Percentiles rank a stretch among this genome's conserved stretches.
These are phyloP conservation scores for Sander lucioperca DNA, from an alignment of 2,113 vertebrate genomes.

Conservation along the genomic window DNA sequence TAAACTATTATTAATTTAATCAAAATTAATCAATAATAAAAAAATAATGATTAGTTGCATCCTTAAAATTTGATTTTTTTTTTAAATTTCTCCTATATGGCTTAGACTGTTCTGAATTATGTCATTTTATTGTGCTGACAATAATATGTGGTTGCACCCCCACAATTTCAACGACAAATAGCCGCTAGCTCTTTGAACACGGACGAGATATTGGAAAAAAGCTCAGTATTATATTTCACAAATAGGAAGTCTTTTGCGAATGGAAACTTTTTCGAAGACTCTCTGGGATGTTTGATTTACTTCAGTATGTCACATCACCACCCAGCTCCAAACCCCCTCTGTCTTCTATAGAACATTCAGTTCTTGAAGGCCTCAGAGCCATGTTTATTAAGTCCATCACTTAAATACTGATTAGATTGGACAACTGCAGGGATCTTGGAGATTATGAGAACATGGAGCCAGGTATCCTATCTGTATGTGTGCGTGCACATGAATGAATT, in stretches of 20 bases:
- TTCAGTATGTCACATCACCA: conserved; percentile 18
- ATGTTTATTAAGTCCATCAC: conserved; percentile 70
- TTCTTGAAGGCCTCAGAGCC: conserved; percentile 12
- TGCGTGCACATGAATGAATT: conserved; percentile 55
- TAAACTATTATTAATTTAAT: background rate
- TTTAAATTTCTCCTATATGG: background rate
- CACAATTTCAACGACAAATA: background rate
- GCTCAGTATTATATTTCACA: background rate
- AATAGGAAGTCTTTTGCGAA: background rate
- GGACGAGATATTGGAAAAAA: background rate
- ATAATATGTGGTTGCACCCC: too few species aligned
- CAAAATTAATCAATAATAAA: background rate
- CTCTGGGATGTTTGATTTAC: conserved; percentile 15
- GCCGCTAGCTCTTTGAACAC: background rate
- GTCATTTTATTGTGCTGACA: too few species aligned
- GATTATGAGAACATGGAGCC: conserved; percentile 33
- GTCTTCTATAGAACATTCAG: conserved; percentile 25
- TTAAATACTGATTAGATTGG: conserved; percentile 74
- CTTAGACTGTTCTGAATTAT: background rate
- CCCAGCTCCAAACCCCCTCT: background rate
- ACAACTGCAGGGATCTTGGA: conserved; percentile 42
- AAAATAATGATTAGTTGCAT: background rate
- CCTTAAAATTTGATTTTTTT: background rate
- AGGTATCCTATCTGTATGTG: conserved; percentile 24
- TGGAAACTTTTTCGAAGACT: background rate